phyloP scores from a whole-genome alignment of 2,113 vertebrate species.

The Neomonachus schauinslandi region DNA sequence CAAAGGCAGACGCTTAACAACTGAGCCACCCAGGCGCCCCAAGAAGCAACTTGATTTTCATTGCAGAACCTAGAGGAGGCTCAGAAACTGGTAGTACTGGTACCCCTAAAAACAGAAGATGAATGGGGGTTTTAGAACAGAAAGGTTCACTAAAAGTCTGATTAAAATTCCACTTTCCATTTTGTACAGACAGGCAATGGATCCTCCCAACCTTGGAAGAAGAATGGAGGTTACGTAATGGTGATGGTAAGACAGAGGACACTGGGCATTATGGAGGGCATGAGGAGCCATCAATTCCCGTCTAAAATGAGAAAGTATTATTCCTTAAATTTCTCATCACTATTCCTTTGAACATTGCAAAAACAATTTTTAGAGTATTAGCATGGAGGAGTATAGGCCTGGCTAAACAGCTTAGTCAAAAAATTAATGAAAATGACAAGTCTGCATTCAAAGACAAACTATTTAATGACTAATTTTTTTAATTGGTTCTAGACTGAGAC shows the following conservation, averaged over 20 bases:
- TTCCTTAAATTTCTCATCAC: background rate
- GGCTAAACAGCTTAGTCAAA: slow-evolving; percentile 58
- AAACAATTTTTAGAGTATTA: slow-evolving; percentile 48
- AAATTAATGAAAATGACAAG: slow-evolving; percentile 76
- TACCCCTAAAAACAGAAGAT: background rate
- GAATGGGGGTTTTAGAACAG: background rate
- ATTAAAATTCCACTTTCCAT: background rate
- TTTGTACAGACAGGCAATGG: background rate
- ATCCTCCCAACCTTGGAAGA: background rate
- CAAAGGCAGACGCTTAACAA: no score
- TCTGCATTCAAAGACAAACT: slow-evolving; percentile 72
- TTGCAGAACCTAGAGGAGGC: background rate
- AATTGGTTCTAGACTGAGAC: slow-evolving; percentile 70
- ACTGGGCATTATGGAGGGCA: background rate
- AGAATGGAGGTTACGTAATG: background rate
- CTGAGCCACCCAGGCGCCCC: no score
- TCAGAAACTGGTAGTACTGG: background rate
- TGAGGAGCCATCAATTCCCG: background rate
- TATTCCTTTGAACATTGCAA: slow-evolving; percentile 38
- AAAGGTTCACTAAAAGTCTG: background rate
- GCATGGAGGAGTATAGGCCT: background rate
- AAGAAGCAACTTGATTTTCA: slow-evolving; percentile 10
- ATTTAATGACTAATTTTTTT: slow-evolving; percentile 74
- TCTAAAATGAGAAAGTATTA: background rate
- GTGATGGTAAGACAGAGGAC: background rate